Percentiles rank a stretch among this genome's conserved stretches.
Evolutionary conservation across 1,140 invertebrate species (phyloP).

Genomic region (Euwallacea similis): DNA sequence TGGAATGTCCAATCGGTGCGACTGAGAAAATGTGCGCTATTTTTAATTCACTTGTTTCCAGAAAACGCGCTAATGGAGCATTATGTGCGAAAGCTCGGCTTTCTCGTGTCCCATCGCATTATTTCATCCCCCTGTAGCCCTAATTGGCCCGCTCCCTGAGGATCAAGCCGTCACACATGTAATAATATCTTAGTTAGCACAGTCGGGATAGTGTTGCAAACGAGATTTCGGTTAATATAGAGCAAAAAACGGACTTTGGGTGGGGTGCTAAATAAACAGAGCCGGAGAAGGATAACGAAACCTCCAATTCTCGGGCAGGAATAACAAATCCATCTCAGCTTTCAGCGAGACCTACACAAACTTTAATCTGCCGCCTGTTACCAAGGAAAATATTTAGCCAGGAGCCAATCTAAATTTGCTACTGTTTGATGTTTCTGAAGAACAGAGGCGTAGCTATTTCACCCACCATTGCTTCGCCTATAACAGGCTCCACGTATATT

Average conservation of each 20-base stretch:
- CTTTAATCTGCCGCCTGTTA: constrained; percentile 30
- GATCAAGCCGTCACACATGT: constrained; percentile 16
- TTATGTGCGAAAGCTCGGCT: neutral
- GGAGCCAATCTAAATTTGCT: constrained; percentile 35
- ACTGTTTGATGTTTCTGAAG: neutral
- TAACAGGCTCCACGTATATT: neutral
- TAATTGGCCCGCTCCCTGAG: constrained; percentile 9
- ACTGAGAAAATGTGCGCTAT: neutral
- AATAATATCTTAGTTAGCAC: constrained; percentile 7
- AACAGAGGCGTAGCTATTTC: no score
- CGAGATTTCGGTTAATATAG: neutral
- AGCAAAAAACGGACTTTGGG: neutral
- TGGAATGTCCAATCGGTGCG: neutral
- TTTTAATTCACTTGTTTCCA: neutral
- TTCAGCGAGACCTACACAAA: constrained; percentile 23
- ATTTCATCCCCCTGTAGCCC: neutral
- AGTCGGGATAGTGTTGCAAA: neutral
- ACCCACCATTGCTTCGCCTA: neutral
- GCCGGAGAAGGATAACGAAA: neutral
- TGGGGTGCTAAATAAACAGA: constrained; percentile 9
- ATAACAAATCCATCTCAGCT: constrained; percentile 31
- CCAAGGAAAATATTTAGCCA: constrained; percentile 38
- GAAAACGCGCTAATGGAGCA: neutral
- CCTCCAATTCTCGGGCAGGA: constrained; percentile 11
- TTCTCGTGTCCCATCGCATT: neutral